Evolutionary conservation across 2,888 invertebrate species (phyloP).

Genomic region (Campoplex capitator): DNA sequence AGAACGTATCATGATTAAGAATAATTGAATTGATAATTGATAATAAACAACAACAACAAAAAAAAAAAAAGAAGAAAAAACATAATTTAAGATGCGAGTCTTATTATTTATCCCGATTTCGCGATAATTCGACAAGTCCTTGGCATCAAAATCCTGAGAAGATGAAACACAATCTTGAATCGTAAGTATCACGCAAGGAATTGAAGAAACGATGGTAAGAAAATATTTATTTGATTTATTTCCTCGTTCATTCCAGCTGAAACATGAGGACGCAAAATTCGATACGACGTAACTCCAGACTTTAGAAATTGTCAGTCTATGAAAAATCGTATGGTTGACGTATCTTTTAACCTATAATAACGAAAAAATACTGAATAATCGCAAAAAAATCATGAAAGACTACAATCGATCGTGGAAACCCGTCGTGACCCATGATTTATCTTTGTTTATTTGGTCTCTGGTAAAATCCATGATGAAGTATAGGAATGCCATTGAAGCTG

Average conservation of each 20-base stretch:
- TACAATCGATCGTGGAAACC: constrained; percentile 21
- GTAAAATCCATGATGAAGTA: constrained; percentile 38
- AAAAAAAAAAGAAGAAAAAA: constrained; percentile 63
- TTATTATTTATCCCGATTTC: constrained; percentile 17
- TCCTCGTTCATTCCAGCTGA: neutral
- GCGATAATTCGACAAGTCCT: neutral
- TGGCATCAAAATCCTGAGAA: neutral
- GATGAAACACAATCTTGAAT: neutral
- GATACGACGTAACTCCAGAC: constrained; percentile 16
- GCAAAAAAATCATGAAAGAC: constrained; percentile 42
- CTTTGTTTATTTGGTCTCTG: neutral
- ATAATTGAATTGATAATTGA: constrained; percentile 63
- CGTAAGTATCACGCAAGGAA: neutral
- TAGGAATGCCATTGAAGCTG: constrained; percentile 58
- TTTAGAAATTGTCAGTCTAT: constrained; percentile 18
- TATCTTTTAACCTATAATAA: constrained; percentile 31
- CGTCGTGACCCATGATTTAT: neutral
- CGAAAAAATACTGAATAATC: neutral
- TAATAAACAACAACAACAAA: constrained; percentile 47
- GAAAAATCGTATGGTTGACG: constrained; percentile 34
- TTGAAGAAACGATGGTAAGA: neutral
- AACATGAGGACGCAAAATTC: constrained; percentile 15
- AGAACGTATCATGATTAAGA: constrained; percentile 74
- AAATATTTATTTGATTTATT: neutral
- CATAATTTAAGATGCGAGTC: constrained; percentile 62